Percentiles rank a stretch among this genome's conserved stretches.
phyloP scores from a whole-genome alignment of 2,113 vertebrate species.

The Pteronura brasiliensis region DNA sequence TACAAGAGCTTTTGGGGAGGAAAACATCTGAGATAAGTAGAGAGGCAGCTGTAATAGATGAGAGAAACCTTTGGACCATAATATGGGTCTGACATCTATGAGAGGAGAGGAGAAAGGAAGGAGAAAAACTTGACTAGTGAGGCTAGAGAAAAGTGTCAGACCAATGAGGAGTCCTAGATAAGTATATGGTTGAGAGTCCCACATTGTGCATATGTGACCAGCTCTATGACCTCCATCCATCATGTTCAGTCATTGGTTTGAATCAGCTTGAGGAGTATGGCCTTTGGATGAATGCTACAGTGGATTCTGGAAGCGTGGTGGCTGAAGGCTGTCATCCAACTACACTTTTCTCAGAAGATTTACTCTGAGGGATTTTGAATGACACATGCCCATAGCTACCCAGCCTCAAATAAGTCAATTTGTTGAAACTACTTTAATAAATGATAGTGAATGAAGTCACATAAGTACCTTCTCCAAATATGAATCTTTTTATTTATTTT shows the following conservation, averaged over 20 bases:
- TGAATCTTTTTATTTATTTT: neutral
- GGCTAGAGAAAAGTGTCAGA: neutral
- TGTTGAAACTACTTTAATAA: neutral
- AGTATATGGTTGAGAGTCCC: rapidly evolving
- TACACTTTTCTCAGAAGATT: neutral
- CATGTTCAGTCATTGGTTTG: neutral
- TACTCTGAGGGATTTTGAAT: neutral
- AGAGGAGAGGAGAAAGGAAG: neutral
- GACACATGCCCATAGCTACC: neutral
- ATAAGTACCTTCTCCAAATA: neutral
- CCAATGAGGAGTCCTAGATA: neutral
- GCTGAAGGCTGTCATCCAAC: neutral
- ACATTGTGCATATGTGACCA: rapidly evolving
- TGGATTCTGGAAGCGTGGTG: neutral
- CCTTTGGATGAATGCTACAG: neutral
- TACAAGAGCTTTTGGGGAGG: neutral
- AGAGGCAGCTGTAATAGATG: neutral
- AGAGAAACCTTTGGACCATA: neutral
- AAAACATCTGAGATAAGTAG: neutral
- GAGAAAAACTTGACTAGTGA: neutral
- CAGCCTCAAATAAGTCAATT: neutral
- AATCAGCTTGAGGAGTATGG: neutral
- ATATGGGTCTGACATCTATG: neutral
- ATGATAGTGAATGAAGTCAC: neutral
- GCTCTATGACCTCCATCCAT: neutral